Evolutionary conservation across 2,888 invertebrate genomes (phyloP), one percentile per base, ranked within the genome.

Genomic region (Mimumesa dahlbomi): DNA sequence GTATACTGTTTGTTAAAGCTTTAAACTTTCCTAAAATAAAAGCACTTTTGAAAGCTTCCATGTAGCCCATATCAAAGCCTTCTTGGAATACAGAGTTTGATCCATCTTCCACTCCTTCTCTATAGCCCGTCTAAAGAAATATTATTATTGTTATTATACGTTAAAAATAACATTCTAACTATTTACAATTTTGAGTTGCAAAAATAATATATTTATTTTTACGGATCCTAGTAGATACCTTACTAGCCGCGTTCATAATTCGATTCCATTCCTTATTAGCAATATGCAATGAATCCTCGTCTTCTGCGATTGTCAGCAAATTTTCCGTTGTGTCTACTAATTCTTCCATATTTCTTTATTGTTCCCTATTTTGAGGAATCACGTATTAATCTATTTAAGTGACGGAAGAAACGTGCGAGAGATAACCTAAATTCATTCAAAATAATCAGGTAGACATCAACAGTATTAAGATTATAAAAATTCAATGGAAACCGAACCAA

Each of bases 31-130:
- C 93, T 57, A 94, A 79, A 62, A 90, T 83, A 58, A 93, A 91
- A 13, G 93, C 94, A 78, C 92, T 92, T 65, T 88, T 86, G 31
- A 94, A 91, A 1, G 94, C 95, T 82, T 93, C 92, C 64, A 89
- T 88, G 85, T 93, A 95, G 1, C 95, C 95, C 61, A 85, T 84
- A 82, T 95, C 93, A 86, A 95, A 95, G 84, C 93, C 92, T 16
- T 90, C 84, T 89, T 95, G 95, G 79, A 93, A 94, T 49, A 91
- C 91, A 53, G 91, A 88, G 14, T 92, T 91, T 72, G 92, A 91
- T 0, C 95, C 95, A 84, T 92, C 93, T 29, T 91, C 89, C 63
- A 93, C 91, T 18, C 95, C 95, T 87, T 95, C 94, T 82, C 92
- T 91, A 81, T 92, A 94, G 38, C 94, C 94, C 75, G 90, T 89